Conservation (phyloP, 2,113 vertebrate species). For the Rhabdomys dilectus region DNA sequence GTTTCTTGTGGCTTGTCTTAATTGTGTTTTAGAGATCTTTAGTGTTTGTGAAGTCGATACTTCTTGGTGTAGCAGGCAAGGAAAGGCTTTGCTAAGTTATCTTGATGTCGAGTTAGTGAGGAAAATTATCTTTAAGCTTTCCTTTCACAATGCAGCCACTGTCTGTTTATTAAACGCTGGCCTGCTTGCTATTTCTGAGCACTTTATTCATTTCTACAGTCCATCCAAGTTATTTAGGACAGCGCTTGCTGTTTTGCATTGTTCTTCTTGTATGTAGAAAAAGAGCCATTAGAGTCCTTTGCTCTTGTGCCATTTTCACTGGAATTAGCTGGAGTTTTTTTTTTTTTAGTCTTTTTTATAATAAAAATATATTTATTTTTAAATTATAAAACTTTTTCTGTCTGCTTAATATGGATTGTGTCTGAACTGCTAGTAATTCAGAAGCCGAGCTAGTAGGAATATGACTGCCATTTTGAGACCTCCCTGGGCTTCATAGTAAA, state of each 20-base stretch:
- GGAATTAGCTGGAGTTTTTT: background rate
- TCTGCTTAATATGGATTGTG: background rate
- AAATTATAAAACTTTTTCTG: background rate
- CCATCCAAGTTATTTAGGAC: slow-evolving; percentile 33
- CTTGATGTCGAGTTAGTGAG: slow-evolving; percentile 25
- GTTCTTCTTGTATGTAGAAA: background rate
- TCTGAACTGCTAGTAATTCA: background rate
- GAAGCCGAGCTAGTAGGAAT: background rate
- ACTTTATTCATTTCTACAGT: slow-evolving; percentile 26
- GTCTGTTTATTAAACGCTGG: background rate
- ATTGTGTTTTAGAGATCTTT: slow-evolving; percentile 49
- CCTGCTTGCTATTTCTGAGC: background rate
- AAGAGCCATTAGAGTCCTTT: background rate
- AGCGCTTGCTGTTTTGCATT: slow-evolving; percentile 1
- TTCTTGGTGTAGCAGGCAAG: background rate
- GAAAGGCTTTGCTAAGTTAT: slow-evolving; percentile 39
- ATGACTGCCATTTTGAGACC: background rate
- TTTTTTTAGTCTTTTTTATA: background rate
- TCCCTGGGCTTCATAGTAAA: background rate
- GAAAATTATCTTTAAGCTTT: slow-evolving; percentile 22
- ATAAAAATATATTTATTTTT: background rate
- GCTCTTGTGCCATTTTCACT: background rate
- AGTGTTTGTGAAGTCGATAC: slow-evolving; percentile 22
- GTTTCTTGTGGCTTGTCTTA: background rate
- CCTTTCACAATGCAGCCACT: background rate